Evolutionary conservation across 2,888 invertebrate species (phyloP).

Genomic region (Drosophila seclusa): DNA sequence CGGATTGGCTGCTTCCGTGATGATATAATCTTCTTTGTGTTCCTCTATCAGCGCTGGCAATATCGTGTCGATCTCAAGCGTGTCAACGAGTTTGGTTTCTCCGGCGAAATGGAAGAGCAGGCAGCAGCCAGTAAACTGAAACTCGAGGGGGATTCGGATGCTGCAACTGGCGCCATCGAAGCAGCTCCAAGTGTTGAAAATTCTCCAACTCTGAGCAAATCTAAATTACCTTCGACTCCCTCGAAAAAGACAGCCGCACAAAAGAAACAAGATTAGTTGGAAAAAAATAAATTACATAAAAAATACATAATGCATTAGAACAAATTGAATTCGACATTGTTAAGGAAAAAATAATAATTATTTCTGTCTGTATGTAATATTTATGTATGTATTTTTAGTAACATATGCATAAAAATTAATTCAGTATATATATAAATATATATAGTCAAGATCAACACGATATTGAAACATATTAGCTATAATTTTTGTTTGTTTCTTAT

Average conservation of each 20-base stretch:
- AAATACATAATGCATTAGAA: constrained; percentile 44
- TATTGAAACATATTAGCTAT: constrained; percentile 53
- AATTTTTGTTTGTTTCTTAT: constrained; percentile 62
- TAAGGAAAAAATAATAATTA: constrained; percentile 32
- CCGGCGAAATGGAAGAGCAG: constrained; percentile 91
- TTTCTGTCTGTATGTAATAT: constrained; percentile 4
- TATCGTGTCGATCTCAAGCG: constrained; percentile 98
- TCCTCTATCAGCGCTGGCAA: constrained; percentile 99
- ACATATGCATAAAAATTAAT: constrained; percentile 21
- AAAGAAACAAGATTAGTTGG: constrained; percentile 83
- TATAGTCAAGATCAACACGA: constrained; percentile 40
- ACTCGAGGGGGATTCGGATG: constrained; percentile 26
- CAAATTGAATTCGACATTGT: constrained; percentile 43
- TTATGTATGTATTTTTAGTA: constrained; percentile 9
- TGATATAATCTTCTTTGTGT: constrained; percentile 99
- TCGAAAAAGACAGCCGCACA: constrained; percentile 78
- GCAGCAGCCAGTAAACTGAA: constrained; percentile 59
- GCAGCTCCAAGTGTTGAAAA: constrained; percentile 8
- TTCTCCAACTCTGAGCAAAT: not conserved
- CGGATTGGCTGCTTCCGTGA: constrained; percentile 99
- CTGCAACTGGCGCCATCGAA: constrained; percentile 51
- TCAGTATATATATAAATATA: constrained; percentile 57
- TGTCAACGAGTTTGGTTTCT: constrained; percentile 99
- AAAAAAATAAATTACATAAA: not conserved
- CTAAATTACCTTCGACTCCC: constrained; percentile 39